These are phyloP conservation scores for Sciurus niger DNA, from an alignment of 2,113 vertebrate genomes.

Conservation along the genomic window DNA sequence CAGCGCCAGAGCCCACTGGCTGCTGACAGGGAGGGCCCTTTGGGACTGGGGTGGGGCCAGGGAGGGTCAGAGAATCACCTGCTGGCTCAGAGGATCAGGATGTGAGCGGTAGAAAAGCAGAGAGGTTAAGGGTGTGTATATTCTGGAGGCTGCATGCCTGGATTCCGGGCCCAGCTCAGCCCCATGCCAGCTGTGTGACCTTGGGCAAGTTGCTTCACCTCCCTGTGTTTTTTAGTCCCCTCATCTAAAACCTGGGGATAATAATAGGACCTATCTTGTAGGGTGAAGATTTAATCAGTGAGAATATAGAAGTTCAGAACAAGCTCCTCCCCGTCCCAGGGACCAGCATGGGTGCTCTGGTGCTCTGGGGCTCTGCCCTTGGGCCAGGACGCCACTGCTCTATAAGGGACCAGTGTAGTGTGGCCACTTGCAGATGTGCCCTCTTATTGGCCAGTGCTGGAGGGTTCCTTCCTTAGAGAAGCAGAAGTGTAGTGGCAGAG, in stretches of 20 bases:
- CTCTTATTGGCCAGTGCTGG: too few relatives aligned
- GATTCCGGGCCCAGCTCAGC: not conserved
- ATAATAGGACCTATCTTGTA: not conserved
- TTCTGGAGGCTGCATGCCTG: not conserved
- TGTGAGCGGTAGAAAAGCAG: not conserved
- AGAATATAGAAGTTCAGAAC: accelerated
- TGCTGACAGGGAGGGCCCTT: not conserved
- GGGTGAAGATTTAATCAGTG: not conserved
- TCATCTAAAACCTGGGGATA: not conserved
- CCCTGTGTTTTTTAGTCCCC: not conserved
- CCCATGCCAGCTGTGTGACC: not conserved
- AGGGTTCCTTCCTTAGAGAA: not conserved
- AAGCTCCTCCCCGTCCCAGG: not conserved
- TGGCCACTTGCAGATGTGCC: not conserved
- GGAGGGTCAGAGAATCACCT: not conserved
- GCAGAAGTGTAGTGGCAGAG: not conserved
- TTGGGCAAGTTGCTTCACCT: not conserved
- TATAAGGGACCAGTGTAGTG: not conserved
- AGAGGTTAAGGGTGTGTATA: not conserved
- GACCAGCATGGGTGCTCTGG: not conserved
- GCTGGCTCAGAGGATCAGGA: not conserved
- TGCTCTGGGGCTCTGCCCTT: too few relatives aligned
- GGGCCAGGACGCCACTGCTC: accelerated
- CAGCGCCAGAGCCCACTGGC: not conserved
- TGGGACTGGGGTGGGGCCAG: too few relatives aligned